phyloP scores from a whole-genome alignment of 2,888 invertebrate species.

The Tupiocoris notatus region DNA sequence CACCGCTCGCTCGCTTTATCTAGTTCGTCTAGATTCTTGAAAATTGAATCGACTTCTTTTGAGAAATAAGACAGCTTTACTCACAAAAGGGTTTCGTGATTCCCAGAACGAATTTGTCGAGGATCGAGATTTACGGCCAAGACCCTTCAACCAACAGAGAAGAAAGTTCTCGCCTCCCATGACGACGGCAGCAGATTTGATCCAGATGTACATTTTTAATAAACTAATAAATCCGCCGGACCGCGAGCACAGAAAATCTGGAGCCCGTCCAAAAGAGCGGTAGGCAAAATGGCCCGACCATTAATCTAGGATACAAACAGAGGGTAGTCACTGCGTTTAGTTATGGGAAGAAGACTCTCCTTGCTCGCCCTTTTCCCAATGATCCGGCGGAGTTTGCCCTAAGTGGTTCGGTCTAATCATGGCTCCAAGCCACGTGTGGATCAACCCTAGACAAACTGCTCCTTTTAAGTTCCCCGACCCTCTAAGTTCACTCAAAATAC shows the following conservation, averaged over 20 bases:
- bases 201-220: constrained; percentile 42
- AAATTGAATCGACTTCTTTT: too few species aligned
- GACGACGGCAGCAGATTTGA: not conserved
- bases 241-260: constrained; percentile 17
- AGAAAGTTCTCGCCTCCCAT: not conserved
- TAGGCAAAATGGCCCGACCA: constrained; percentile 40
- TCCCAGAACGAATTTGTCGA: not conserved
- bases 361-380: constrained; percentile 23
- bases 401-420: constrained; percentile 41
- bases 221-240: constrained; percentile 38
- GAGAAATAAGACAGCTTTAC: too few species aligned
- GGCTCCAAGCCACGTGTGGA: constrained; percentile 40
- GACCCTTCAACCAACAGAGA: not conserved
- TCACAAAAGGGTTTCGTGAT: not conserved
- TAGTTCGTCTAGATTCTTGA: too few species aligned
- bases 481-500: not conserved
- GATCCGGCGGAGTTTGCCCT: constrained; percentile 37
- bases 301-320: constrained; percentile 41
- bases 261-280: constrained; percentile 36
- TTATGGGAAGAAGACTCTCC: constrained; percentile 20
- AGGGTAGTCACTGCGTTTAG: constrained; percentile 14
- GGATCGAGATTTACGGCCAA: constrained; percentile 14
- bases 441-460: constrained; percentile 40
- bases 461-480: constrained; percentile 31
- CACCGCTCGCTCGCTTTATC: too few species aligned